Evolutionary conservation across 2,113 vertebrate genomes (phyloP).

Genomic region (Macquaria ambigua): DNA sequence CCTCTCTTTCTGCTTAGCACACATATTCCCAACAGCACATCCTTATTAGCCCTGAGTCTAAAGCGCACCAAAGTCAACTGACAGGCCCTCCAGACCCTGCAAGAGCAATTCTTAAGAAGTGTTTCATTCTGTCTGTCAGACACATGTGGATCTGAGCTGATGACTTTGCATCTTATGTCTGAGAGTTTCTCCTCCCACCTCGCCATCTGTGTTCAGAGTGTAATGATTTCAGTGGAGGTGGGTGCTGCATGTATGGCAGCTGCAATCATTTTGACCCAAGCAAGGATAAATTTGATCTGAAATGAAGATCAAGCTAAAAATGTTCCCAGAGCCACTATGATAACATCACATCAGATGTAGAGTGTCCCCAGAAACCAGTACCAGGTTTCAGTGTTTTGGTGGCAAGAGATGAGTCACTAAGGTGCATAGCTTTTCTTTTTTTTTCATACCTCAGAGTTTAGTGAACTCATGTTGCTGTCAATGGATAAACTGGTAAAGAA

Average conservation of each 20-base stretch:
- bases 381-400: slow-evolving; percentile 26
- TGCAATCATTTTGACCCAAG: slow-evolving; percentile 21
- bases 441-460: slow-evolving; percentile 19
- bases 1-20: slow-evolving; percentile 67
- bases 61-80: slow-evolving; percentile 71
- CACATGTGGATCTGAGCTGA: slow-evolving; percentile 41
- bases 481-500: slow-evolving; percentile 43
- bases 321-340: slow-evolving; percentile 14
- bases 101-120: slow-evolving; percentile 63
- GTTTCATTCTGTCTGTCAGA: slow-evolving; percentile 65
- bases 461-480: slow-evolving; percentile 41
- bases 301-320: slow-evolving; percentile 24
- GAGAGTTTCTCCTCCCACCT: slow-evolving; percentile 61
- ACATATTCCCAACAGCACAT: slow-evolving; percentile 76
- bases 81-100: slow-evolving; percentile 60
- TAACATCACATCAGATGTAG: slow-evolving; percentile 36
- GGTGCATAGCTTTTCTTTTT: slow-evolving; percentile 26
- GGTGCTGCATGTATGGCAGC: slow-evolving; percentile 5
- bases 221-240: slow-evolving; percentile 39
- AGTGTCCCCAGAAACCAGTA: slow-evolving; percentile 32
- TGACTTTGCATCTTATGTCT: slow-evolving; percentile 60
- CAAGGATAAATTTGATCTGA: slow-evolving; percentile 24
- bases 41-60: slow-evolving; percentile 80
- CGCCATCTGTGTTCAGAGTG: slow-evolving; percentile 27
- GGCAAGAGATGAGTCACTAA: slow-evolving; percentile 33